Percentiles rank a stretch among this genome's conserved stretches.
Conservation (phyloP, 2,113 vertebrate species). For the Rostratula benghalensis region DNA sequence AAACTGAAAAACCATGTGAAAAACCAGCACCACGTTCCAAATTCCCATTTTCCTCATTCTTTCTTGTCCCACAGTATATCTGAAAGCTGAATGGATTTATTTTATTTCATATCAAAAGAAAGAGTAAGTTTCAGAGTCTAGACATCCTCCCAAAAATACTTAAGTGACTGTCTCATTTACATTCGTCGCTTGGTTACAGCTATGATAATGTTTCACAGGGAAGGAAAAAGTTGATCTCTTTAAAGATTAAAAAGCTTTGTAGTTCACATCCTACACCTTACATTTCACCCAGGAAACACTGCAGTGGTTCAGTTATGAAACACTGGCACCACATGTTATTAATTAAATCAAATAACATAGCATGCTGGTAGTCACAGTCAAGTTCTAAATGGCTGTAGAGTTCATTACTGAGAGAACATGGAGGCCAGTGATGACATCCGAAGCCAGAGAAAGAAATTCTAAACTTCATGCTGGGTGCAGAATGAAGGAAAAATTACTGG, state of each 20-base stretch:
- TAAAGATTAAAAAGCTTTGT: background rate
- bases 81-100: slow-evolving; percentile 14
- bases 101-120: slow-evolving; percentile 23
- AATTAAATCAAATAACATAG: background rate
- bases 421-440: background rate
- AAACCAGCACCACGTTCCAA: background rate
- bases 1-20: background rate
- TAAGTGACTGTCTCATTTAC: slow-evolving; percentile 3
- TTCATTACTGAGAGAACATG: background rate
- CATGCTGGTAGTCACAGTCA: background rate
- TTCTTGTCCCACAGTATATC: background rate
- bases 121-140: slow-evolving; percentile 33
- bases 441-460: background rate
- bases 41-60: background rate
- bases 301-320: background rate
- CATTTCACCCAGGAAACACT: slow-evolving; percentile 21
- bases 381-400: background rate
- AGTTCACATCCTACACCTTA: background rate
- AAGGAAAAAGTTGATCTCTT: background rate
- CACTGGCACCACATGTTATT: background rate
- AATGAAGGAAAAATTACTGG: background rate
- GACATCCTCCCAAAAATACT: slow-evolving; percentile 11
- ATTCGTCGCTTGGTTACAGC: background rate
- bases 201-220: background rate
- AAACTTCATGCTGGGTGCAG: background rate